Conservation (phyloP, 2,797 vertebrate genomes). For the Diplodus puntazzo region DNA sequence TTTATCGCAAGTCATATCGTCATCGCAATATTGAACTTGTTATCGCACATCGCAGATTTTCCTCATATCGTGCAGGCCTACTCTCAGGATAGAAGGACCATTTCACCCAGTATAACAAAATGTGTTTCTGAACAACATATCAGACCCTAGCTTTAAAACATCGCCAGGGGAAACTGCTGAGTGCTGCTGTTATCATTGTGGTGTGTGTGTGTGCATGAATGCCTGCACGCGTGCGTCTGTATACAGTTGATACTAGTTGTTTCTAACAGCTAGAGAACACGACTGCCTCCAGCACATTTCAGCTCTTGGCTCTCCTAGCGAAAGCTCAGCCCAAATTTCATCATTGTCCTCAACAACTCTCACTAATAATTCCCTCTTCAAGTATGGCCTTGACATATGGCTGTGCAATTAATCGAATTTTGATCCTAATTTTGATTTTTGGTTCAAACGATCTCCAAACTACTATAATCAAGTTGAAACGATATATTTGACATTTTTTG, state of each 20-base stretch:
- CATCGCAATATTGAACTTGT: too few relatives aligned
- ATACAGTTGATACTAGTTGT: slow-evolving; percentile 28
- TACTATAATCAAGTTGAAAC: too few relatives aligned
- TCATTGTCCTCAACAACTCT: slow-evolving; percentile 20
- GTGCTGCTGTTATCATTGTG: slow-evolving; percentile 43
- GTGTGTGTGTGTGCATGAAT: slow-evolving; percentile 15
- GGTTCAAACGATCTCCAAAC: too few relatives aligned
- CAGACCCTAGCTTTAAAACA: slow-evolving; percentile 46
- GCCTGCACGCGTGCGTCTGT: slow-evolving; percentile 13
- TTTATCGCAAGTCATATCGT: too few relatives aligned
- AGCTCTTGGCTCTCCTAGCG: background rate
- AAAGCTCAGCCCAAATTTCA: slow-evolving; percentile 14
- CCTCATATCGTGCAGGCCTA: too few relatives aligned
- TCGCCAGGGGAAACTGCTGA: slow-evolving; percentile 58
- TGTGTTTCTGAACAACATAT: too few relatives aligned
- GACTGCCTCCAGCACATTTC: slow-evolving; percentile 58
- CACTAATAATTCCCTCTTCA: background rate
- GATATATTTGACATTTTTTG: too few relatives aligned
- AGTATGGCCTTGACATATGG: background rate
- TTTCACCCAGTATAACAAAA: too few relatives aligned
- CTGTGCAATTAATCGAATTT: too few relatives aligned
- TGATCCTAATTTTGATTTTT: too few relatives aligned
- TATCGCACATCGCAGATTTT: too few relatives aligned
- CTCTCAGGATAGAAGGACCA: too few relatives aligned
- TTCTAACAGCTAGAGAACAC: slow-evolving; percentile 38